Evolutionary conservation across 1,140 invertebrate species (phyloP), one percentile per base, ranked within the genome.

Genomic region (Eurosta solidaginis): DNA sequence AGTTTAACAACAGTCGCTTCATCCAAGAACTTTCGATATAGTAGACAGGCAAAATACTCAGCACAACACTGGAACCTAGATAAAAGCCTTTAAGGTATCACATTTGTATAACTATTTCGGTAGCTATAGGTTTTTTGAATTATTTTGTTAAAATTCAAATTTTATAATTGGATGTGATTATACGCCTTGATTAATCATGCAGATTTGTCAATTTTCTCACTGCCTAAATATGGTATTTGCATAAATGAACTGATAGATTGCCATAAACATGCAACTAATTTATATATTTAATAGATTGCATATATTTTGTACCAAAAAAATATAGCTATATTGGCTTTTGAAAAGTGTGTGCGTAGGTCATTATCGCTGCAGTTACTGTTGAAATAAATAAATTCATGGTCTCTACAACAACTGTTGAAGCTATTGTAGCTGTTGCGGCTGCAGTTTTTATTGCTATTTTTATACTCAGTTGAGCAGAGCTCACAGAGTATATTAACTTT

Each of bases 131-230:
- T n/a, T n/a, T n/a, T 68, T 20, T 68, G 59, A 68, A 68, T 36
- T 40, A 68, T 68, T 68, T 68, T 40, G 29, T 68, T 68, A 33
- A 68, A 68, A n/a, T n/a, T 68, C 33, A 68, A 68, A 68, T 68
- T 33, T 40, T 40, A 68, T 68, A 68, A 68, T 68, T 68, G 59
- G 22, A 6, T 42, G 33, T 14, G 29, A 68, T 68, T 68, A 68
- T 68, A 29, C 59, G 33, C 17, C n/a, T 9, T 7, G 59, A 68
- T 40, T 22, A 20, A 42, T 42, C 59, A n/a, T 27, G 17, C 33
- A 20, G 59, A n/a, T 5, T 68, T 68, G 59, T 68, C 33, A 68
- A 42, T 68, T 68, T 68, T 68, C 59, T 42, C 59, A 68, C 59
- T 68, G 59, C 33, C 59, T 33, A 40, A 40, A 68, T 68, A 68